Base-by-base conservation (phyloP, 2,797 vertebrate species). In the Gymnothorax reevesii region DNA sequence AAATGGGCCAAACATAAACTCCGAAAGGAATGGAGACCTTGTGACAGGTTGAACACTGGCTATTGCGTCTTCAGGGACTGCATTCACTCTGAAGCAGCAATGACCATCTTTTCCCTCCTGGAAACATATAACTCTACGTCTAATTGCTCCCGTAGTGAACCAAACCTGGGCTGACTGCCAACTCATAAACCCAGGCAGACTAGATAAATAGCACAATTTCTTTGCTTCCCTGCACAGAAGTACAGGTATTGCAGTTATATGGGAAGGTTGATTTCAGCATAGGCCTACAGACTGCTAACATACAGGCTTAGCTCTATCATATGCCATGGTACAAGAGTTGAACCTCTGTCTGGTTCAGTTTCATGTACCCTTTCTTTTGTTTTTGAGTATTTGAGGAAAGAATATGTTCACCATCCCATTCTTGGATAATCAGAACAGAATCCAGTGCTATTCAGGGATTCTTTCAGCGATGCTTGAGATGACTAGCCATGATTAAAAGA, bases 371-470 rank as follows among this genome's bases (percentile, higher is more conserved):
- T 83, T 82, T 84, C n/a, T 88, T 52, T 54, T 27, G 2, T 22
- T 20, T 86, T 88, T 2, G 42, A 85, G 84, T 27, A 84, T 75
- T 75, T 73, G 12, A 59, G 64, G 33, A 66, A 84, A 88, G 9
- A 64, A 83, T 4, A 2, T 12, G 64, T 25, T 62, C 86, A 80
- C 90, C 66, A 89, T 84, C 75, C 83, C 49, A 0, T 62, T 88
- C 87, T 77, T 71, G 20, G 27, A 86, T 90, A 89, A 94, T 93
- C 92, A 90, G 86, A 87, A 86, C 82, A 86, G 87, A 89, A 91
- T 92, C 88, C 87, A 25, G 22, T 22, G 1, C 90, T 84, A 89
- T 91, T 77, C 87, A 33, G 49, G 83, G 87, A 91, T 89, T 86
- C 84, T 91, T 88, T 87, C 85, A 92, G 89, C 87, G 62, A 15